phyloP scores from a whole-genome alignment of 2,797 vertebrate species.

The Sylvilagus floridanus region DNA sequence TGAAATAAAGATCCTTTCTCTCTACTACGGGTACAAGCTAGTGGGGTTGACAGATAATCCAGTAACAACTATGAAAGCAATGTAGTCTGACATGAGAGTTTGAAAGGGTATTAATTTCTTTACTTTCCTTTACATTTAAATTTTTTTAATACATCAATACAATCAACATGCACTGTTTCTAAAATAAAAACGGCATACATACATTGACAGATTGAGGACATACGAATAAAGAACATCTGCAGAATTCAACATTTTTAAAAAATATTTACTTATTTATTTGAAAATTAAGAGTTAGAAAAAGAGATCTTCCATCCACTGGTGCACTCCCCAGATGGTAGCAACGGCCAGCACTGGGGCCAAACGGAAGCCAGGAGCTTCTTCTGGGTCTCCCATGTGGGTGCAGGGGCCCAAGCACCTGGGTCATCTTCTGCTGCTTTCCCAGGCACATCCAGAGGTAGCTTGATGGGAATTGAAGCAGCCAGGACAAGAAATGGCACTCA shows the following conservation, averaged over 20 bases:
- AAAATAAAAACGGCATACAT: not conserved
- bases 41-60: not conserved
- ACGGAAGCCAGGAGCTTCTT: too few species aligned
- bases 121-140: conserved; percentile 36
- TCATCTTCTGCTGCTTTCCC: too few species aligned
- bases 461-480: too few species aligned
- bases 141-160: not conserved
- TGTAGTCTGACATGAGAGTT: not conserved
- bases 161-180: not conserved
- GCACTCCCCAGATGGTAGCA: too few species aligned
- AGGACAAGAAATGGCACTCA: too few species aligned
- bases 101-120: not conserved
- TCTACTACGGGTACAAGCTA: not conserved
- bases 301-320: too few species aligned
- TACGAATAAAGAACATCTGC: not conserved
- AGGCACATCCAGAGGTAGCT: too few species aligned
- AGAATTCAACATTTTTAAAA: not conserved
- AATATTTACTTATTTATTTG: too few species aligned
- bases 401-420: too few species aligned
- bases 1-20: not conserved
- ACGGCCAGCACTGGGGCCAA: too few species aligned
- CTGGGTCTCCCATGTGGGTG: too few species aligned
- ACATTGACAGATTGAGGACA: not conserved
- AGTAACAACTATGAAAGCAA: not conserved
- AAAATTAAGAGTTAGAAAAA: too few species aligned